Conservation (phyloP, 2,113 vertebrate genomes). For the Philantomba maxwellii region DNA sequence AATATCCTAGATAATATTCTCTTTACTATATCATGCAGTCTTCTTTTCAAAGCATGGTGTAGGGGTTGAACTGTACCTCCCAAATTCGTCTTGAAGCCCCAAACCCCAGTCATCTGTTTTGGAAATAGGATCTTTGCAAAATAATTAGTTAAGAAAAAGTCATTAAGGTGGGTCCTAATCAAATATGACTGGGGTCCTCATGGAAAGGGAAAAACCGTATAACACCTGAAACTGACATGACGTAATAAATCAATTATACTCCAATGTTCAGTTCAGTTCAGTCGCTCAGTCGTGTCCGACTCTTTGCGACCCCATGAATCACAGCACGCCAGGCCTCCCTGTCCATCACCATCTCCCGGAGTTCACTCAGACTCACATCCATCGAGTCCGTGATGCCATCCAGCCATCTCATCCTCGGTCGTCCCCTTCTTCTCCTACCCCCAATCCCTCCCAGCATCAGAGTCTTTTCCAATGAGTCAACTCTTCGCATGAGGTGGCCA, state of each 20-base stretch:
- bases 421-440: too few species aligned
- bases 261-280: too few species aligned
- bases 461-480: too few species aligned
- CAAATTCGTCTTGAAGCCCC: not conserved
- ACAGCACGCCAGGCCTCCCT: too few species aligned
- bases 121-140: not conserved
- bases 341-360: too few species aligned
- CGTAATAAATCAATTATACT: not conserved
- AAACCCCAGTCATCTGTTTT: not conserved
- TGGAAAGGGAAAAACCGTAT: not conserved
- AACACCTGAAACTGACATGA: not conserved
- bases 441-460: too few species aligned
- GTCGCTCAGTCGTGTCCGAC: accelerated
- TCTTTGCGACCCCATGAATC: too few species aligned
- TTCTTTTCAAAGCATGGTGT: not conserved
- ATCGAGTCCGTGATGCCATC: too few species aligned
- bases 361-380: too few species aligned
- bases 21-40: accelerated
- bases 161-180: not conserved
- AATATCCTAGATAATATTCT: too few species aligned
- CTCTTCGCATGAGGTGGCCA: too few species aligned
- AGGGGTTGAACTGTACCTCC: not conserved
- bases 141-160: not conserved
- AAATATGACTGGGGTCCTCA: not conserved
- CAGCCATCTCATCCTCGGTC: too few species aligned